Conservation (phyloP, 2,113 vertebrate genomes). For the Sprattus sprattus region DNA sequence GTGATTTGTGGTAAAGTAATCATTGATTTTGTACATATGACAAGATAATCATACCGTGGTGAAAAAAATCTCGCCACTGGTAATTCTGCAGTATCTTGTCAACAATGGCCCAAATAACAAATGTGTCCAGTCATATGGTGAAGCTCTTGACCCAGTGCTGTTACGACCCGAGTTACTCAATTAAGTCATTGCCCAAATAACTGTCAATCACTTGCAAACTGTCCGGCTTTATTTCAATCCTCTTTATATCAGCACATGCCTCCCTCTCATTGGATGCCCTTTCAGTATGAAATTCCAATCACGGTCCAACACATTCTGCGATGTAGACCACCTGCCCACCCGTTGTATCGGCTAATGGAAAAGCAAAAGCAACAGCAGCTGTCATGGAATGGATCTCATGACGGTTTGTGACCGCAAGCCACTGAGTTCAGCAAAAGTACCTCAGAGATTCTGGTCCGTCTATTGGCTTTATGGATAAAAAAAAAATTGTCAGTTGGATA, state of each 20-base stretch:
- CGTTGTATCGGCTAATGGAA: background rate
- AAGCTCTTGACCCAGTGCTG: background rate
- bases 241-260: conserved; percentile 7
- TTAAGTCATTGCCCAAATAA: conserved; percentile 8
- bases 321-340: conserved; percentile 28
- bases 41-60: background rate
- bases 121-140: background rate
- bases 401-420: background rate
- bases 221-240: conserved; percentile 19
- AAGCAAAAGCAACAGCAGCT: background rate
- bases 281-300: conserved; percentile 22
- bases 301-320: conserved; percentile 26
- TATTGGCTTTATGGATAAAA: background rate
- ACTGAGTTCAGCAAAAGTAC: background rate
- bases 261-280: conserved; percentile 8
- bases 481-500: background rate
- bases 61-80: background rate
- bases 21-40: background rate
- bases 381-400: conserved; percentile 17
- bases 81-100: background rate
- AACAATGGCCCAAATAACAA: background rate
- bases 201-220: conserved; percentile 33
- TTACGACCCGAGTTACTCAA: background rate
- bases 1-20: background rate
- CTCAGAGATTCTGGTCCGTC: background rate